Percentiles rank a stretch among this genome's conserved stretches.
Conservation (phyloP, 2,113 vertebrate species). For the Anoura caudifer region DNA sequence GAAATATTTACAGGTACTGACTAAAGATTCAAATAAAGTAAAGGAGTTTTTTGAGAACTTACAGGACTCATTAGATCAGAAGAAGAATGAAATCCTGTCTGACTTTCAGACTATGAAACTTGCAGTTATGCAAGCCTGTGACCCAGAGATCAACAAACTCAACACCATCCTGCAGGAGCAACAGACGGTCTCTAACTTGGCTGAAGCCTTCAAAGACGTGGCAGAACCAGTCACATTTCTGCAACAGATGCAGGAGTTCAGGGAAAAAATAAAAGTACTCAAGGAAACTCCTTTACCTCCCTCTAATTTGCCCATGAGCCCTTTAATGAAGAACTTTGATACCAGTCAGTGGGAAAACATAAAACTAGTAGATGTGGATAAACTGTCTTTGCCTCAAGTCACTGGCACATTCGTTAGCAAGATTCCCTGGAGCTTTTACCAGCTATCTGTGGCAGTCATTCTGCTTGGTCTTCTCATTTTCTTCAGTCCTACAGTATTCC, state of each 20-base stretch:
- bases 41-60: constrained; percentile 93
- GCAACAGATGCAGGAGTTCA: constrained; percentile 94
- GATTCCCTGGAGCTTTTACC: constrained; percentile 65
- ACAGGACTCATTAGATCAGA: constrained; percentile 89
- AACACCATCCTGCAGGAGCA: constrained; percentile 92
- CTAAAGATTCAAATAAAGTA: constrained; percentile 90
- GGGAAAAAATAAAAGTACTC: constrained; percentile 89
- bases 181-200: constrained; percentile 87
- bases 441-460: constrained; percentile 60
- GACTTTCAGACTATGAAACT: constrained; percentile 96
- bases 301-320: constrained; percentile 82
- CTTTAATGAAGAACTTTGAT: constrained; percentile 88
- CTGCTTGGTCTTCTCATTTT: constrained; percentile 76
- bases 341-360: constrained; percentile 92
- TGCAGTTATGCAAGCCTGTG: constrained; percentile 93
- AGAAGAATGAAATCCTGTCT: constrained; percentile 92
- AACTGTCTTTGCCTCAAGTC: constrained; percentile 91
- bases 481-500: constrained; percentile 69
- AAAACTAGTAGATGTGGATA: constrained; percentile 91
- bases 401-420: constrained; percentile 74
- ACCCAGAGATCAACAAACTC: constrained; percentile 93
- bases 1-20: constrained; percentile 89
- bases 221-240: constrained; percentile 92
- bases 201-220: constrained; percentile 88
- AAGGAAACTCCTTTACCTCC: constrained; percentile 88